These are phyloP conservation scores for Dinothrombium tinctorium DNA, from an alignment of 1,140 invertebrate species.

Conservation along the genomic window DNA sequence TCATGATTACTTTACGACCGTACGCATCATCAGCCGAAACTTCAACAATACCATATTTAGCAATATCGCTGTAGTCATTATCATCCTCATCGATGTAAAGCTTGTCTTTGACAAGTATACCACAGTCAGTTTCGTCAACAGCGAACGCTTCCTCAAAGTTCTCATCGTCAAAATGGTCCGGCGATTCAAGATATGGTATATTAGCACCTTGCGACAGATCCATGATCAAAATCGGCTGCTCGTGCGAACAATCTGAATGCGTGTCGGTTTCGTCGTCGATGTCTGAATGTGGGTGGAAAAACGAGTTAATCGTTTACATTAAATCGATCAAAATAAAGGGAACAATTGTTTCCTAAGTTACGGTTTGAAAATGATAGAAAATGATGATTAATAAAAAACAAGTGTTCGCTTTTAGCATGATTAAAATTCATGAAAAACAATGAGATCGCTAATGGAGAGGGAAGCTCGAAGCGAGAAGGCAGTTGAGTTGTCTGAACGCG, in stretches of 20 bases:
- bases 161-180: slow-evolving; percentile 68
- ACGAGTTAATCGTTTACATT: no score
- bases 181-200: slow-evolving; percentile 33
- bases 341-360: no score
- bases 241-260: neutral
- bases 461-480: no score
- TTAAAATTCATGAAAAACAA: no score
- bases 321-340: no score
- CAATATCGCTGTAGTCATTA: slow-evolving; percentile 47
- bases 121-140: no score
- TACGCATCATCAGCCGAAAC: slow-evolving; percentile 66
- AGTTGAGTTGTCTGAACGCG: no score
- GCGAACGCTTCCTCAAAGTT: slow-evolving; percentile 75
- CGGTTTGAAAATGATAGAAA: no score
- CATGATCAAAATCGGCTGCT: neutral
- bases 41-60: slow-evolving; percentile 59
- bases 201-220: neutral
- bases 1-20: slow-evolving; percentile 78
- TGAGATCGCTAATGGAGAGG: no score
- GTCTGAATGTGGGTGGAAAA: neutral
- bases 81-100: slow-evolving; percentile 19
- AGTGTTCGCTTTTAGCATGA: no score
- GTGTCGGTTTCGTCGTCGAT: neutral
- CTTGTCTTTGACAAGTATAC: no score
- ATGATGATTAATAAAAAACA: no score